Evolutionary conservation across 2,888 invertebrate species (phyloP), one percentile per base, ranked within the genome.

Genomic region (Diplazon laetatorius): DNA sequence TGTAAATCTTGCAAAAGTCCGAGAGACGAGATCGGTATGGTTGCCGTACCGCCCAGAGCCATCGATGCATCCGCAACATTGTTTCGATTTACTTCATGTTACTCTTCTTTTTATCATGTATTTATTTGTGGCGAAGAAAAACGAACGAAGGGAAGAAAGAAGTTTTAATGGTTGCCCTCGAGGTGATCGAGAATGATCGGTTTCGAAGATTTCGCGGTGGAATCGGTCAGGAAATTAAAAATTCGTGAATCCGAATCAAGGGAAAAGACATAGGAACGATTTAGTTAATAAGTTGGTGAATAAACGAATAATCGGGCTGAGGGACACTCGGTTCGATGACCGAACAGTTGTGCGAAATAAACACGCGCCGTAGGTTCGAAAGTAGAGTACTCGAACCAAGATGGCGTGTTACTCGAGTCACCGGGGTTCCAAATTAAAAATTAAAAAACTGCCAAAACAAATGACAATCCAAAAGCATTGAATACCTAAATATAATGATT

Each of bases 1-100:
- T 72, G 68, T 59, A 66, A 78, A 79, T 80, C 75, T 78, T 66
- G 65, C 42, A 72, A 68, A 68, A 69, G 62, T 20, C 46, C 48
- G 57, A 46, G n/a, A n/a, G n/a, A n/a, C 25, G 5, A 10, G 18
- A 25, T 18, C 46, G 20, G 14, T 25, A 16, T 25, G 25, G 68
- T 52, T 39, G 22, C 25, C 16, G 16, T n/a, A 66, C 22, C 52
- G 42, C 39, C 66, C 18, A 52, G 39, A 50, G 39, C 20, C 16
- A 71, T 75, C 52, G 59, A 73, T 48, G 72, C 48, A 72, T 68
- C 44, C 12, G 25, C 22, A 20, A 37, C 42, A 16, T 70, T 39
- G 9, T n/a, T n/a, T n/a, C n/a, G n/a, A n/a, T n/a, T n/a, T n/a
- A n/a, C n/a, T n/a, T n/a, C n/a, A n/a, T n/a, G n/a, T 37, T 48